These are phyloP conservation scores for Ornithorhynchus anatinus DNA, from an alignment of 2,113 vertebrate species.

Conservation along the genomic window DNA sequence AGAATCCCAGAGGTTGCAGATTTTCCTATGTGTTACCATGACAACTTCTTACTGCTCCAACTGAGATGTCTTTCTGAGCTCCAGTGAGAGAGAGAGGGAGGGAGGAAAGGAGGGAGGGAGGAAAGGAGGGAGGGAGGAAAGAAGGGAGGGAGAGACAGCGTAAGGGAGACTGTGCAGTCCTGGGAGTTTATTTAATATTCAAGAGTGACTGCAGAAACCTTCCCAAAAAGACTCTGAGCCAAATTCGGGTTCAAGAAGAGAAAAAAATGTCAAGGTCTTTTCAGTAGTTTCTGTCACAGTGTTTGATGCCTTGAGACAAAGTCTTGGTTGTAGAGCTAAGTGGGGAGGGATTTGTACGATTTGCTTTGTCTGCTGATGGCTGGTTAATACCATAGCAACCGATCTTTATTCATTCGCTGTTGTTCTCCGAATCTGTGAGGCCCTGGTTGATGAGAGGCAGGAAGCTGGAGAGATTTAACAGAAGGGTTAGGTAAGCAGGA, in stretches of 20 bases:
- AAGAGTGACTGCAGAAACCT: constrained; percentile 29
- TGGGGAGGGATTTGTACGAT: neutral
- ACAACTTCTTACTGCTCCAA: constrained; percentile 30
- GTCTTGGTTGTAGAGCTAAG: too few species aligned
- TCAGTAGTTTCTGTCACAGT: constrained; percentile 18
- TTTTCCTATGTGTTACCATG: constrained; percentile 48
- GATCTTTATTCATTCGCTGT: neutral
- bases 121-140: neutral
- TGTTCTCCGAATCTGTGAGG: neutral
- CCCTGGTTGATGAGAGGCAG: neutral
- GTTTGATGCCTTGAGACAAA: constrained; percentile 49
- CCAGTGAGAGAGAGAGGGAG: neutral
- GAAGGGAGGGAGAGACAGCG: neutral
- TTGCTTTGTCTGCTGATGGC: constrained; percentile 27
- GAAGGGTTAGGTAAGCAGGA: neutral
- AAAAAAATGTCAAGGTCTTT: constrained; percentile 34
- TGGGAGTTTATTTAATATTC: constrained; percentile 61
- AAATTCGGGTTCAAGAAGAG: constrained; percentile 27
- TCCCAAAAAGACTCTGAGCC: constrained; percentile 31
- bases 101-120: neutral
- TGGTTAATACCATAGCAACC: neutral
- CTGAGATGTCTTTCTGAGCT: constrained; percentile 49
- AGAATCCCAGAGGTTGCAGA: constrained; percentile 7
- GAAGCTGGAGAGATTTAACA: neutral
- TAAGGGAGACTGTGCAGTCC: constrained; percentile 24